Conservation (phyloP, 2,888 invertebrate genomes). For the Polyommatus iphigenia region DNA sequence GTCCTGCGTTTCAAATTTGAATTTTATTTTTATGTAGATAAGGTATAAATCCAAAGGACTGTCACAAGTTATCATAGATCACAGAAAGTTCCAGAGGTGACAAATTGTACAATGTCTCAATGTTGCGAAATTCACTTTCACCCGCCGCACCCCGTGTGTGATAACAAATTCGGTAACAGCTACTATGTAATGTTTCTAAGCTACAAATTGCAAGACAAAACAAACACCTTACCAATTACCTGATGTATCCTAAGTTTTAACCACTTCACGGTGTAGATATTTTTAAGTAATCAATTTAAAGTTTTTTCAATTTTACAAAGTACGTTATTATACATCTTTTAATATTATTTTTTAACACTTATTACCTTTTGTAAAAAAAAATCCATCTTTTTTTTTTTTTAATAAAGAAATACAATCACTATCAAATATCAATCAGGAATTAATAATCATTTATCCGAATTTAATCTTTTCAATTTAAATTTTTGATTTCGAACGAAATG, state of each 20-base stretch:
- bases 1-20: background rate
- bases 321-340: too few relatives aligned
- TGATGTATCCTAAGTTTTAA: background rate
- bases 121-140: conserved; percentile 46
- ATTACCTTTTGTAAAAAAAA: too few relatives aligned
- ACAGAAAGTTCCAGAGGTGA: conserved; percentile 21
- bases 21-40: background rate
- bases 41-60: background rate
- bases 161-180: conserved; percentile 40
- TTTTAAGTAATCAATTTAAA: too few relatives aligned
- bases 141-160: conserved; percentile 38
- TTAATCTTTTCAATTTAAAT: too few relatives aligned
- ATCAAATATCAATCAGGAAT: too few relatives aligned
- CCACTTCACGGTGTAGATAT: too few relatives aligned
- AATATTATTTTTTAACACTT: too few relatives aligned
- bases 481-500: background rate
- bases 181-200: conserved; percentile 28
- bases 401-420: too few relatives aligned
- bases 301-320: too few relatives aligned
- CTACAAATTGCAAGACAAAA: background rate
- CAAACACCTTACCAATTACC: background rate
- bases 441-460: too few relatives aligned
- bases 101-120: conserved; percentile 11
- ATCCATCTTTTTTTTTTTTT: too few relatives aligned
- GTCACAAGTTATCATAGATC: background rate